A percentile compares a stretch with the other conserved stretches of the same genome.
These are phyloP conservation scores for Eptatretus burgeri DNA, from an alignment of 2,113 vertebrate genomes.

Conservation along the genomic window DNA sequence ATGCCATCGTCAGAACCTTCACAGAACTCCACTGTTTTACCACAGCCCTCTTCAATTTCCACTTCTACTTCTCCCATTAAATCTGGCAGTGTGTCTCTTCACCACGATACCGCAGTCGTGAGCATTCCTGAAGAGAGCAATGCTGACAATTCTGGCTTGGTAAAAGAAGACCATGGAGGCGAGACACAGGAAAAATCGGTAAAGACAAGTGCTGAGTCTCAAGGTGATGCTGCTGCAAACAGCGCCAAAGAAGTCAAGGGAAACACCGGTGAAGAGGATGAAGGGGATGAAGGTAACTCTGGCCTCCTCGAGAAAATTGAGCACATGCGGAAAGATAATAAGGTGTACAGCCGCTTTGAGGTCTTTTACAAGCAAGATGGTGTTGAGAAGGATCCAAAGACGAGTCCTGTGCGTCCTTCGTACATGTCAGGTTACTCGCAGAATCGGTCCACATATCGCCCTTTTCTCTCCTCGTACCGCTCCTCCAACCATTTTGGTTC, in stretches of 20 bases:
- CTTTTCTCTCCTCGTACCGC: no score
- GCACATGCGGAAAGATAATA: slow-evolving; percentile 57
- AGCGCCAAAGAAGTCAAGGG: not conserved
- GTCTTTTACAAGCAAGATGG: slow-evolving; percentile 26
- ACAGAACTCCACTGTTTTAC: no score
- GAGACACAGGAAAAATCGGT: not conserved
- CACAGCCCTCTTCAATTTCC: no score
- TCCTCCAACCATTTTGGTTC: no score
- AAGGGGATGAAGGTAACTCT: slow-evolving; percentile 16
- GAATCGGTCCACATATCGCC: no score
- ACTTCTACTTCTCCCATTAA: no score
- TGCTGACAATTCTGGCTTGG: slow-evolving; percentile 14
- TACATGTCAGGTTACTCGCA: no score
- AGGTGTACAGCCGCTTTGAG: slow-evolving; percentile 76
- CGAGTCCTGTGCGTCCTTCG: no score
- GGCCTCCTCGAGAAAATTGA: slow-evolving; percentile 49
- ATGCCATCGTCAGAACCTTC: no score
- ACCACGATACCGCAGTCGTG: no score
- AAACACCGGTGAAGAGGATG: not conserved
- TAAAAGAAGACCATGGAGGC: not conserved
- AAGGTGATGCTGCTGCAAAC: not conserved
- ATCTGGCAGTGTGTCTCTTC: no score
- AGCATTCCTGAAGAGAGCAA: slow-evolving; percentile 31
- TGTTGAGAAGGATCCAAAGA: slow-evolving; percentile 17
- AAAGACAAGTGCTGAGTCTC: not conserved